Evolutionary conservation across 2,888 invertebrate species (phyloP).

Genomic region (Erebia epiphron): DNA sequence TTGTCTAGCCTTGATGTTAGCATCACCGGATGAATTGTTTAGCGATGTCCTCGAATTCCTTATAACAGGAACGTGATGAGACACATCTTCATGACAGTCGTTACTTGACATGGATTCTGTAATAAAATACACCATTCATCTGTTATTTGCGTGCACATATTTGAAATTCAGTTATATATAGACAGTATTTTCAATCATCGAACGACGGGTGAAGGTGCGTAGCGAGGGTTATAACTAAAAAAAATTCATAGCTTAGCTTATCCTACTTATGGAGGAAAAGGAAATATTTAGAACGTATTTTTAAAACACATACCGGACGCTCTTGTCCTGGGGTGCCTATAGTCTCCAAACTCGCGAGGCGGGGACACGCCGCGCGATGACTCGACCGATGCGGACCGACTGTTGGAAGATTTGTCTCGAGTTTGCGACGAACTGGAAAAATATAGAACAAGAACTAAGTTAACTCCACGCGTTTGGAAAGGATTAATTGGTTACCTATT

Average conservation of each 20-base stretch:
- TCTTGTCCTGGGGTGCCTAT: constrained; percentile 59
- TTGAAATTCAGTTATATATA: background rate
- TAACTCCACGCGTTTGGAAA: background rate
- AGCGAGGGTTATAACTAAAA: background rate
- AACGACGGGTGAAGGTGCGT: background rate
- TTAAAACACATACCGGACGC: constrained; percentile 64
- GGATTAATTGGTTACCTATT: background rate
- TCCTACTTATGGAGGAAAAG: background rate
- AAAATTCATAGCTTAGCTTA: background rate
- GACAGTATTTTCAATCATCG: background rate
- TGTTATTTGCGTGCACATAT: background rate
- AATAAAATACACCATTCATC: constrained; percentile 32
- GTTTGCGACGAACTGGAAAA: constrained; percentile 79
- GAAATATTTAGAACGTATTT: too few species aligned
- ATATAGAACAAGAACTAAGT: background rate
- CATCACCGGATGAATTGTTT: constrained; percentile 67
- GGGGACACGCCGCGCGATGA: constrained; percentile 74
- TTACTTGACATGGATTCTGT: constrained; percentile 75
- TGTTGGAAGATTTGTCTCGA: constrained; percentile 86
- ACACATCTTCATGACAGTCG: constrained; percentile 67
- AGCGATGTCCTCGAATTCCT: constrained; percentile 61
- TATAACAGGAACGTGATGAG: constrained; percentile 74
- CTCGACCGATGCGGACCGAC: constrained; percentile 78
- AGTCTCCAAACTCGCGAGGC: constrained; percentile 69
- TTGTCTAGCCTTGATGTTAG: constrained; percentile 73